phyloP scores from a whole-genome alignment of 1,140 invertebrate genomes.

The Ephestia elutella region DNA sequence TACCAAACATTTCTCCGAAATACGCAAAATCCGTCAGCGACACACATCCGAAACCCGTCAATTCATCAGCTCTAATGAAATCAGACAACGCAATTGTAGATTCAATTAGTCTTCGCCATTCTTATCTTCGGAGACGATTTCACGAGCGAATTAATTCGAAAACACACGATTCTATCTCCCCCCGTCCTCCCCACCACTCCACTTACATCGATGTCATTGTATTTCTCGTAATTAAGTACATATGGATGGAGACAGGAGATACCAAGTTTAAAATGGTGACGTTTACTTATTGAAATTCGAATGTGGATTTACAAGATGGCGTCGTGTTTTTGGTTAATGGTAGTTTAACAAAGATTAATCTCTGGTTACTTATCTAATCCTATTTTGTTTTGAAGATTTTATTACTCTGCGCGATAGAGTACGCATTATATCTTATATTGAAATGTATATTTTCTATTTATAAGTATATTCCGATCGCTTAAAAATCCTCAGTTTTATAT shows the following conservation, averaged over 20 bases:
- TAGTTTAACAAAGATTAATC: not conserved
- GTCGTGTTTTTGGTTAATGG: not conserved
- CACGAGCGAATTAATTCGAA: constrained; percentile 73
- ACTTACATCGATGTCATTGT: constrained; percentile 57
- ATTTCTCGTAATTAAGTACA: constrained; percentile 64
- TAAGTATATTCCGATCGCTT: too few species aligned
- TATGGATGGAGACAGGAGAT: constrained; percentile 8
- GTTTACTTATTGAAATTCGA: constrained; percentile 3
- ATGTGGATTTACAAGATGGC: constrained; percentile 3
- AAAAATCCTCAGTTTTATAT: too few species aligned
- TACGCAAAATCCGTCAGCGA: not conserved
- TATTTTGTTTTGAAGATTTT: too few species aligned
- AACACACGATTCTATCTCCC: constrained; percentile 71
- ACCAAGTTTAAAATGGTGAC: constrained; percentile 6
- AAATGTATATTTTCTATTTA: too few species aligned
- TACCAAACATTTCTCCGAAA: not conserved
- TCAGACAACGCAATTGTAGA: constrained; percentile 70
- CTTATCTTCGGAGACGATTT: constrained; percentile 72
- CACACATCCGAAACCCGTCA: not conserved
- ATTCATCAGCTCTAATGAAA: constrained; percentile 53
- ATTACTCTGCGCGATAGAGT: too few species aligned
- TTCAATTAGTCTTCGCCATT: constrained; percentile 73
- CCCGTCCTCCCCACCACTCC: constrained; percentile 41
- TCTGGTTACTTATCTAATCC: too few species aligned
- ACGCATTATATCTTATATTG: too few species aligned